Evolutionary conservation across 2,113 vertebrate species (phyloP), one percentile per base, ranked within the genome.

Genomic region (Numenius arquata): DNA sequence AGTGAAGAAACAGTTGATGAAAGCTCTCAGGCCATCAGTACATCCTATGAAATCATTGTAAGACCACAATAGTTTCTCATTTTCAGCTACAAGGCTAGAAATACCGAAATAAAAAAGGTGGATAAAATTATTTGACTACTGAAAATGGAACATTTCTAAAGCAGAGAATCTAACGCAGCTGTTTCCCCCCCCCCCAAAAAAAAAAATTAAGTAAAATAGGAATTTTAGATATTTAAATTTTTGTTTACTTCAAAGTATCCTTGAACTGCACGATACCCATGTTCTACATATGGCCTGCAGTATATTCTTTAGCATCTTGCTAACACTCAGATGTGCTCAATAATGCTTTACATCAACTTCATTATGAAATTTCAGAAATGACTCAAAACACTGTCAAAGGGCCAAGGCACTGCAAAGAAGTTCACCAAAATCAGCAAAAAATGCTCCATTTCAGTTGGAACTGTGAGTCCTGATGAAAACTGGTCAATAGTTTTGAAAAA

Each of bases 401-500:
- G 27, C 15, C 26, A 43, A 76, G 43, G 11, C 15, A 30, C 13
- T 52, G 16, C 65, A 78, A 45, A 20, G 34, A 43, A 74, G n/a
- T 88, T 74, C 68, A 90, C 30, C 29, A 40, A 92, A 90, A 94
- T 34, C 47, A 89, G 38, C 18, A 75, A 93, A 30, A 95, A 71
- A 27, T 27, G 15, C 10, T 82, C 43, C 4, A 27, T 94, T 94
- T 86, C 40, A 48, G 4, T 18, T 77, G 23, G 38, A 76, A 71
- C 7, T 53, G 10, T 52, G 56, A 81, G 34, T 71, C 45, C 48
- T 72, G 61, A 86, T 71, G 56, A 68, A 95, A 90, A 92, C 6
- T 32, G 5, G 36, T 72, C 53, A 78, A 18, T 8, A 32, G 52
- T n/a, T n/a, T n/a, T n/a, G n/a, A n/a, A n/a, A n/a, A n/a, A n/a